Evolutionary conservation across 1,140 invertebrate genomes (phyloP).

Genomic region (Chlorops oryzae): DNA sequence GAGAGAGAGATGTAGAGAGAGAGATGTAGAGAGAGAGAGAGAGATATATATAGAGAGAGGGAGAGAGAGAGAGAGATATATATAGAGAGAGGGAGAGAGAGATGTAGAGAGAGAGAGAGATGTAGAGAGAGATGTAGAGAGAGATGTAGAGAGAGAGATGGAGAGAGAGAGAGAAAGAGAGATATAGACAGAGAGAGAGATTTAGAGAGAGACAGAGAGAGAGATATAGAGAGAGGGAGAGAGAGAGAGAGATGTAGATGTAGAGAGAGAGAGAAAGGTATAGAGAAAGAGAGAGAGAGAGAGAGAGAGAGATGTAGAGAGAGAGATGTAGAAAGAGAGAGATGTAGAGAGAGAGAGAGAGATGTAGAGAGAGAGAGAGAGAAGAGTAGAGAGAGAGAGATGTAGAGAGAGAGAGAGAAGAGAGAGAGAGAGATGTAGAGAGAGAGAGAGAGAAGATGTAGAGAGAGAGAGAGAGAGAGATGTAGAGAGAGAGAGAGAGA

Average conservation of each 20-base stretch:
- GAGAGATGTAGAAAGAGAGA: neutral
- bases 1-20: neutral
- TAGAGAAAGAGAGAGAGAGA: neutral
- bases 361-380: neutral
- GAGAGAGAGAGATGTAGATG: neutral
- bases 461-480: no score
- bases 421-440: no score
- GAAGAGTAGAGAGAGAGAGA: no score
- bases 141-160: neutral
- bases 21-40: neutral
- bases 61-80: neutral
- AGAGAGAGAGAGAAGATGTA: no score
- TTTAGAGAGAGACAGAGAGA: neutral
- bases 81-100: neutral
- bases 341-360: neutral
- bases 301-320: neutral
- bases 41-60: neutral
- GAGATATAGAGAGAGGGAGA: neutral
- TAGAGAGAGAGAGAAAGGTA: neutral
- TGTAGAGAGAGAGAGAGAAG: no score
- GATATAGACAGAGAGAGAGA: neutral
- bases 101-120: neutral
- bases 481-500: no score
- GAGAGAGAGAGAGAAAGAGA: neutral
- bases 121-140: neutral